These are phyloP conservation scores for Labeo calbasu DNA, from an alignment of 2,797 vertebrate genomes.

Conservation along the genomic window DNA sequence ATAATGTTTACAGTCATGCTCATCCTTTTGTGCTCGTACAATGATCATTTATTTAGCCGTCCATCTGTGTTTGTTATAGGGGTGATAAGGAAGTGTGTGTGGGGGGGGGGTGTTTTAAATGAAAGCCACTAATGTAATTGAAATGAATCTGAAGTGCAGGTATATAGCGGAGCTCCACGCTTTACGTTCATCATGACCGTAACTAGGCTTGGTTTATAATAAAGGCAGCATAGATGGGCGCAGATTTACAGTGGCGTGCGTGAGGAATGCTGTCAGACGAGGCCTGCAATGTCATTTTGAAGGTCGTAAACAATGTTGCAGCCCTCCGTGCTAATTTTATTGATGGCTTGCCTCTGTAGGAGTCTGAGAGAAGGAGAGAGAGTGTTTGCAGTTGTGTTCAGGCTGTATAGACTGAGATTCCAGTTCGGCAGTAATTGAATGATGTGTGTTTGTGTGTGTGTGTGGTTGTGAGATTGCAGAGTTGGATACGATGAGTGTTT, in stretches of 20 bases:
- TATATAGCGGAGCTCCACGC: conserved; percentile 66
- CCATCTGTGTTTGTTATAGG: conserved; percentile 51
- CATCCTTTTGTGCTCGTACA: conserved; percentile 34
- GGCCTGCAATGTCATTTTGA: conserved; percentile 66
- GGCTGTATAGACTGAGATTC: conserved; percentile 21
- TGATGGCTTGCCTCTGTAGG: conserved; percentile 50
- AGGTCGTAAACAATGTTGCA: conserved; percentile 69
- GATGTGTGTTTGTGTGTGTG: conserved; percentile 4
- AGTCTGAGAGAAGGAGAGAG: conserved; percentile 13
- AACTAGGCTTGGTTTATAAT: conserved; percentile 68
- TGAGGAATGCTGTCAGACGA: conserved; percentile 54
- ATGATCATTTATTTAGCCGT: conserved; percentile 51
- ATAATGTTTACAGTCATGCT: conserved; percentile 46
- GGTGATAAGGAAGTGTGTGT: conserved; percentile 53
- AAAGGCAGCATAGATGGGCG: conserved; percentile 43
- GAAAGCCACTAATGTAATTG: conserved; percentile 75
- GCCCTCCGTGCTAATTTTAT: conserved; percentile 65
- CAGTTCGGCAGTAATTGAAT: conserved; percentile 30
- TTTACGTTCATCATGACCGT: conserved; percentile 73
- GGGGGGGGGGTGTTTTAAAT: conserved; percentile 58
- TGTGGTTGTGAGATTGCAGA: background rate
- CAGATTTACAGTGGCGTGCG: conserved; percentile 59
- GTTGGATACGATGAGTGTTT: background rate
- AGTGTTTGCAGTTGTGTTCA: background rate
- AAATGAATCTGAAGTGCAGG: conserved; percentile 67